Conservation (phyloP, 2,797 vertebrate species). For the Benthosema pterotum region DNA sequence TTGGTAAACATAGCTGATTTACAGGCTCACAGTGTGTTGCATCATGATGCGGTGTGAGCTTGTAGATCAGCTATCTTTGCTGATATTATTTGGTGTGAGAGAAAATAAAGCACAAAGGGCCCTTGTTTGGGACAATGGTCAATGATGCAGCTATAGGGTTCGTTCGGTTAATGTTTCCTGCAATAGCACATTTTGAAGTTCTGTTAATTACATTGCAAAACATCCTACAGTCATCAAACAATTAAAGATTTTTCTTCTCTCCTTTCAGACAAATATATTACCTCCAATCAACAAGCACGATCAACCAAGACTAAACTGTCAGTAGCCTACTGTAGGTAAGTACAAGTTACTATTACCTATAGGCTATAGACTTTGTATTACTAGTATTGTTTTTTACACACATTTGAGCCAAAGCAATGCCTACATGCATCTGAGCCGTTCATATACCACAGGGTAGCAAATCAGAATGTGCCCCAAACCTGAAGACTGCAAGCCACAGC, state of each 20-base stretch:
- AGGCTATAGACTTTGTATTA: not conserved
- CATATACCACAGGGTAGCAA: slow-evolving; percentile 56
- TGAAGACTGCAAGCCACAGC: slow-evolving; percentile 72
- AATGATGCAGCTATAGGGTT: too few relatives aligned
- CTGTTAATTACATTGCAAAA: slow-evolving; percentile 8
- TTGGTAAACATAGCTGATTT: too few relatives aligned
- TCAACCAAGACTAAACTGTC: slow-evolving; percentile 38
- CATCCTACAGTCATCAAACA: slow-evolving; percentile 31
- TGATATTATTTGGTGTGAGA: too few relatives aligned
- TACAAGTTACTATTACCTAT: slow-evolving; percentile 24
- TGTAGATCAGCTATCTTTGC: too few relatives aligned
- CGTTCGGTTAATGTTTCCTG: slow-evolving; percentile 10
- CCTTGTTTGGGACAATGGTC: too few relatives aligned
- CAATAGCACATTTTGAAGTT: slow-evolving; percentile 16
- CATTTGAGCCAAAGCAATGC: slow-evolving; percentile 61
- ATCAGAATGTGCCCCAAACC: slow-evolving; percentile 53
- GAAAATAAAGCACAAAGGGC: too few relatives aligned
- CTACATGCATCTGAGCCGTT: slow-evolving; percentile 72
- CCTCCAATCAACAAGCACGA: slow-evolving; percentile 41
- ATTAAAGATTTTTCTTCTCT: slow-evolving; percentile 39
- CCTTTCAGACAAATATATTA: slow-evolving; percentile 30
- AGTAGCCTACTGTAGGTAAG: slow-evolving; percentile 42
- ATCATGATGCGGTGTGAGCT: too few relatives aligned
- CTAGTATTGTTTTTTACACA: slow-evolving; percentile 33
- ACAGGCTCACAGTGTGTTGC: too few relatives aligned